phyloP scores from a whole-genome alignment of 2,888 invertebrate genomes.

The Yponomeuta cagnagella region DNA sequence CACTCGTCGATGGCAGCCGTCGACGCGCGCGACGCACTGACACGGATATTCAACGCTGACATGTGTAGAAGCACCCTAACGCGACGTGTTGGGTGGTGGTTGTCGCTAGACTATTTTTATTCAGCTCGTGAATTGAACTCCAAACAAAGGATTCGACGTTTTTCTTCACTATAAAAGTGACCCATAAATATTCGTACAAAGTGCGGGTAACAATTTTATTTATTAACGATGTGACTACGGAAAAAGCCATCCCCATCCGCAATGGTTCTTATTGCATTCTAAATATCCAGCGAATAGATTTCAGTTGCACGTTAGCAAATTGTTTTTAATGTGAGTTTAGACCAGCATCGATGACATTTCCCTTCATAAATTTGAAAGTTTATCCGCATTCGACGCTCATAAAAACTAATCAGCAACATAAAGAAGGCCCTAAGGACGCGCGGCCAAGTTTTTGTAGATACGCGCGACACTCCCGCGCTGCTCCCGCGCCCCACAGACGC shows the following conservation, averaged over 20 bases:
- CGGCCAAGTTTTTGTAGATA: constrained; percentile 12
- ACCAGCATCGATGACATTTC: constrained; percentile 23
- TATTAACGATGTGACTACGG: neutral
- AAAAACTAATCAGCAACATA: constrained; percentile 57
- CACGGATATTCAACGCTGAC: too few relatives aligned
- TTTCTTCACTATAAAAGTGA: constrained; percentile 3
- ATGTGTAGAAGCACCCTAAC: neutral
- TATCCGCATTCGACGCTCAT: constrained; percentile 38
- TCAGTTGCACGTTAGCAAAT: neutral
- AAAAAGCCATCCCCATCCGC: neutral
- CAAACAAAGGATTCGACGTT: neutral
- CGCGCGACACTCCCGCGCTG: constrained; percentile 5
- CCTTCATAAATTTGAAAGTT: constrained; percentile 33
- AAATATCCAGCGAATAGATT: neutral
- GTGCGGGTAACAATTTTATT: neutral
- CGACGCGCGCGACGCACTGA: too few relatives aligned
- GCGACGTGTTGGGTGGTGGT: constrained; percentile 7
- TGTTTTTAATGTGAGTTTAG: constrained; percentile 13
- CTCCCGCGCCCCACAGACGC: neutral
- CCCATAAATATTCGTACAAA: constrained; percentile 6
- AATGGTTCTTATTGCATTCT: neutral
- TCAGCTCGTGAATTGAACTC: neutral
- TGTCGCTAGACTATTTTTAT: constrained; percentile 4
- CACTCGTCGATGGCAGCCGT: too few relatives aligned
- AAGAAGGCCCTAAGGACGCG: constrained; percentile 45